phyloP scores from a whole-genome alignment of 2,113 vertebrate genomes.

The Paracyprichromis sp. region DNA sequence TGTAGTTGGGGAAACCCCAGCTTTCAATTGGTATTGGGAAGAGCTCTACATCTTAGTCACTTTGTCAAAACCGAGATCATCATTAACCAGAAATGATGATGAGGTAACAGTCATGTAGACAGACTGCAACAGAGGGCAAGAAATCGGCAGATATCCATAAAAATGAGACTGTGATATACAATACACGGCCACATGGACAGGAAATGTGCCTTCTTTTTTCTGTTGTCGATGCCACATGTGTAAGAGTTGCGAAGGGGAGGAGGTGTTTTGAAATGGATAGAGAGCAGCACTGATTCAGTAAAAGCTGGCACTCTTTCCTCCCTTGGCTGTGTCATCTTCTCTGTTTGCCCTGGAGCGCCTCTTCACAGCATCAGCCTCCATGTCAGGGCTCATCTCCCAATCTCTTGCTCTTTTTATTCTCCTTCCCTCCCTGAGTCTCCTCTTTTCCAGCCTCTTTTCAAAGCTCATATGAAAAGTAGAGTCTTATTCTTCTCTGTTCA shows the following conservation, averaged over 20 bases:
- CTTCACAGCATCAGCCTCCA: conserved; percentile 24
- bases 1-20: background rate
- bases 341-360: conserved; percentile 27
- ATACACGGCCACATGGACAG: background rate
- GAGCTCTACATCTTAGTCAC: background rate
- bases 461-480: conserved; percentile 12
- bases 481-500: background rate
- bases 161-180: background rate
- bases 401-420: conserved; percentile 16
- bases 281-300: background rate
- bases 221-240: background rate
- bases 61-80: background rate
- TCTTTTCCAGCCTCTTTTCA: background rate
- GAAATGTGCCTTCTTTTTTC: background rate
- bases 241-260: background rate
- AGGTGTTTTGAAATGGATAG: background rate
- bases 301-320: background rate
- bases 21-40: background rate
- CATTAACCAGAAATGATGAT: background rate
- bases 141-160: background rate
- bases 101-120: background rate
- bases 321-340: conserved; percentile 16
- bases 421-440: background rate
- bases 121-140: background rate
- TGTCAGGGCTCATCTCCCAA: conserved; percentile 37